Evolutionary conservation across 2,797 vertebrate genomes (phyloP), one percentile per base, ranked within the genome.

Genomic region (Helicolenus hilgendorfi): DNA sequence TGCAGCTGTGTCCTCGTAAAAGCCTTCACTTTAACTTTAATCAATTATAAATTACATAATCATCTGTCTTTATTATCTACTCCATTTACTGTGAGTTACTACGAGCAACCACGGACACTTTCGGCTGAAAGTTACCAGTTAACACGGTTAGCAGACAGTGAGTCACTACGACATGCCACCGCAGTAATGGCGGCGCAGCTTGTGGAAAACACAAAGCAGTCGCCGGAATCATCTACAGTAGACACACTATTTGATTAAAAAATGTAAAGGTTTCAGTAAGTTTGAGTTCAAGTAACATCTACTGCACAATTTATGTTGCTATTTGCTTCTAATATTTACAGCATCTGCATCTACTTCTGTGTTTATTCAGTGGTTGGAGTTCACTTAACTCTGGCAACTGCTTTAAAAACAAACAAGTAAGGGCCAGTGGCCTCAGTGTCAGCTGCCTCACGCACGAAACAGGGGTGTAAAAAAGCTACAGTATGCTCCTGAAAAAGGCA

Each of bases 341-440:
- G 14, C 69, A 79, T 18, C 68, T 5, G 1, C 27, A 65, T 58
- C 49, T 27, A 22, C 64, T 70, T 69, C 3, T 41, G 68, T 72
- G 24, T 75, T 65, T 83, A 69, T 72, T 81, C 33, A 81, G 24
- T 27, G 13, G 24, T 75, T 22, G 69, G 24, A 72, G 68, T 85
- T 83, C n/a, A 67, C 41, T 72, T 89, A 60, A 79, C 36, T 72
- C 20, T 72, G 65, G 75, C 62, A 74, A 56, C 81, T 78, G 68
- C 85, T 94, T 92, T 64, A 63, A 89, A 95, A 95, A 93, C 87
- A 94, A 94, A 94, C 86, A 92, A 72, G 41, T 27, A 69, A 86
- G 77, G 71, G 83, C 65, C 77, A 77, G 53, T 67, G 83, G 83
- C 90, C 87, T 81, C 35, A 5, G 84, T 89, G 92, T 93, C 94